These are phyloP conservation scores for Daboia siamensis DNA, from an alignment of 2,113 vertebrate genomes.

Conservation along the genomic window DNA sequence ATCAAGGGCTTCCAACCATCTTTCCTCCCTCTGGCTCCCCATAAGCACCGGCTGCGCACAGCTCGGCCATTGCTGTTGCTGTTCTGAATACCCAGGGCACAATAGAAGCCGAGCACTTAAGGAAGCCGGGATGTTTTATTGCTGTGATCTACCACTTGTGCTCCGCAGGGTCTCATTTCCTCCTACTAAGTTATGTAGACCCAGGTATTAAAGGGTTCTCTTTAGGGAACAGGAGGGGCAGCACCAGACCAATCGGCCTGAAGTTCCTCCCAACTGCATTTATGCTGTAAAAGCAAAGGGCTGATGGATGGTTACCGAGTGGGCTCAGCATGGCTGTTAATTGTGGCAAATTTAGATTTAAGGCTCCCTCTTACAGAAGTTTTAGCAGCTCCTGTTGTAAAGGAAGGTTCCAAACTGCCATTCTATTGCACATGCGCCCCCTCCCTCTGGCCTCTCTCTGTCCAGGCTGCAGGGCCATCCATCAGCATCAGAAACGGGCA, in stretches of 20 bases:
- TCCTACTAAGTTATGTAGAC: background rate
- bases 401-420: background rate
- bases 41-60: accelerated
- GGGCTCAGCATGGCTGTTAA: background rate
- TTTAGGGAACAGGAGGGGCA: background rate
- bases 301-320: accelerated
- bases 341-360: background rate
- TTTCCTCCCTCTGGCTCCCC: accelerated
- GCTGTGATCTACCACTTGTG: background rate
- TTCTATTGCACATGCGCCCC: background rate
- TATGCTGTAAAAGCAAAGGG: conserved; percentile 29
- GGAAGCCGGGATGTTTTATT: background rate
- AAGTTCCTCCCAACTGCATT: background rate
- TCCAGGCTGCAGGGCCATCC: background rate
- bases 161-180: accelerated
- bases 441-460: background rate
- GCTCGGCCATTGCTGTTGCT: background rate
- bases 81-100: accelerated
- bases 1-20: background rate
- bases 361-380: background rate
- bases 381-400: conserved; percentile 13
- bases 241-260: background rate
- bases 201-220: background rate
- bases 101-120: background rate
- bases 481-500: background rate